Base-by-base conservation (phyloP, 1,140 invertebrate species). In the Heliconius melpomene region DNA sequence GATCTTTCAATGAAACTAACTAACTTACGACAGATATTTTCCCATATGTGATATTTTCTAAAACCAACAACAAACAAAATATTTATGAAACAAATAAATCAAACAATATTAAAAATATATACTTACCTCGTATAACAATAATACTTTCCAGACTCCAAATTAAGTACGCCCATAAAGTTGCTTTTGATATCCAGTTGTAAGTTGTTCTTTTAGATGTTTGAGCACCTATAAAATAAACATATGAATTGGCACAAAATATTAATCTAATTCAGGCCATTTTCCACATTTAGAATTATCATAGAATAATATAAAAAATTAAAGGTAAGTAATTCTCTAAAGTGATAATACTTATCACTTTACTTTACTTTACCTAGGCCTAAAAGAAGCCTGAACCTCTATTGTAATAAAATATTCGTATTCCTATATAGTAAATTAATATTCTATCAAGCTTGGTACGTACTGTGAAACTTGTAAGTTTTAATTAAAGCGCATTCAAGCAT, bases 101-200 rank as follows among this genome's bases (percentile, higher is more conserved):
- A 2, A 23, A 57, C 8, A 9, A 9, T 7, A 66, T 66, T 26
- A n/a, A 60, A 60, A 26, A 60, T 60, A 26, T 23, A 52, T 9
- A 8, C 50, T 81, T 85, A 94, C 94, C 94, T 88, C 94, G 91
- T 3, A 95, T 87, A 18, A 96, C 95, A 79, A 96, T 89, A 9
- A 95, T 95, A 18, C 91, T 94, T 88, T 96, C 95, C 50, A 95
- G 83, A 78, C 90, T 82, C 93, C 95, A 96, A 8, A 96, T 94
- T 29, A 95, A 89, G 29, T 96, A 94, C 11, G 95, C 95, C 95
- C 95, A 96, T 70, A 95, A 86, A 18, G 95, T 95, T 32, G 95
- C 95, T 78, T 95, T 95, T 6, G 95, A 96, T 78, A 94, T 94
- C 95, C 95, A 96, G 60, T 95, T 95, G 82, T 91, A 96, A n/a